Base-by-base conservation (phyloP, 2,797 vertebrate species). In the Pelobates cultripes region DNA sequence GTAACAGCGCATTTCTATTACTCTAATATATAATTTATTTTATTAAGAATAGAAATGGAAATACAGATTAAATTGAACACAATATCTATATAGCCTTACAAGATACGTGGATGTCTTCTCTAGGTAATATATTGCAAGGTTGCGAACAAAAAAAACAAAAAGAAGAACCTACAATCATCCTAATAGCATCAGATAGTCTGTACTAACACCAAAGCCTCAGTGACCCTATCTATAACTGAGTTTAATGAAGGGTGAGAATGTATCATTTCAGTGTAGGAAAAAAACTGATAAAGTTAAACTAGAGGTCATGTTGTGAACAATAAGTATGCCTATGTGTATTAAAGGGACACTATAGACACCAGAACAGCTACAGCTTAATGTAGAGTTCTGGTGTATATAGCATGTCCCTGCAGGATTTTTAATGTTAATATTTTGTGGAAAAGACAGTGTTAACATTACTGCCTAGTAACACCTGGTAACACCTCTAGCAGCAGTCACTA, bases 71-170 rank as follows among this genome's bases (percentile, higher is more conserved):
- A 60, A 43, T 73, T 63, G 71, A 57, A 83, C 53, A 74, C 28
- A 61, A 69, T 83, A 70, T 63, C 70, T 43, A 61, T 28, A 78
- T 42, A 60, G 28, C 47, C 66, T 42, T 64, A 74, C 47, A 83
- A 47, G 53, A 57, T 75, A 75, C 82, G 70, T 60, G 47, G 64
- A 79, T 42, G 70, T 79, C 81, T 64, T 74, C 57, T 41, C 43
- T 61, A 83, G 77, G 47, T 83, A 72, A 75, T 70, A 71, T 75
- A 83, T 83, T 79, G 61, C 57, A 40, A 66, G 57, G 63, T 79
- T 70, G 44, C 75, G 61, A 79, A 69, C 44, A 79, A 68, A 53
- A 79, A 75, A 70, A 75, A 51, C 2, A 51, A 51, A 5, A 51
- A 51, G 10, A 51, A 2, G 47, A 80, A 42, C 68, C 10, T 12